A percentile compares a stretch with the other conserved stretches of the same genome.
Conservation (phyloP, 92 coral and sea anemone genomes). For the Zoanthus solanderi region DNA sequence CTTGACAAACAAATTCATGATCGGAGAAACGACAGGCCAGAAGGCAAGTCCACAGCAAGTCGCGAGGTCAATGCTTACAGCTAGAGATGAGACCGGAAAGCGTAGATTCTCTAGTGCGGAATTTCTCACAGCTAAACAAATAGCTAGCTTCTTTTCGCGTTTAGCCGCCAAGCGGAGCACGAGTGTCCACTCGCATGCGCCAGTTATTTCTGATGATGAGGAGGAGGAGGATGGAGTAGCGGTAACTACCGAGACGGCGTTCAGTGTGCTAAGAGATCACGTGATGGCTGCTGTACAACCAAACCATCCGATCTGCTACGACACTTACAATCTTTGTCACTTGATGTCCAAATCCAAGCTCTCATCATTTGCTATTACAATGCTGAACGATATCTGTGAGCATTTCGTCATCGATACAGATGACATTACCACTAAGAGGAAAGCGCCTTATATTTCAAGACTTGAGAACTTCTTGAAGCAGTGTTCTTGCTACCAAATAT, state of each 20-base stretch:
- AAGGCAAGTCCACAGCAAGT: no score
- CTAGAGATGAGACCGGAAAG: no score
- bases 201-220: no score
- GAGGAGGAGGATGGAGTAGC: slow-evolving; percentile 37
- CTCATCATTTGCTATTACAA: slow-evolving; percentile 60
- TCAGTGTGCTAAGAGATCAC: slow-evolving; percentile 51
- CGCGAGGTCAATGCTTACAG: no score
- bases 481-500: slow-evolving; percentile 52
- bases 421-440: slow-evolving; percentile 53
- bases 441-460: slow-evolving; percentile 58
- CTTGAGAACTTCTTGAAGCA: slow-evolving; percentile 52
- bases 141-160: no score
- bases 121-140: no score
- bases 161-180: slow-evolving; percentile 61
- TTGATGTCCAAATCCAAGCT: slow-evolving; percentile 44
- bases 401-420: slow-evolving; percentile 54
- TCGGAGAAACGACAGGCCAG: slow-evolving; percentile 64
- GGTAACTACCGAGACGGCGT: slow-evolving; percentile 48
- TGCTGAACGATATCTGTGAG: slow-evolving; percentile 71
- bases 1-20: background rate
- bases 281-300: slow-evolving; percentile 54
- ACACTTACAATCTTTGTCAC: slow-evolving; percentile 59
- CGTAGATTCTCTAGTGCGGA: no score
- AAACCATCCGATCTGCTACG: slow-evolving; percentile 69
- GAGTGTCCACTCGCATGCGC: slow-evolving; percentile 35